Conservation (phyloP, 2,113 vertebrate genomes). For the Poeciliopsis prolifica region DNA sequence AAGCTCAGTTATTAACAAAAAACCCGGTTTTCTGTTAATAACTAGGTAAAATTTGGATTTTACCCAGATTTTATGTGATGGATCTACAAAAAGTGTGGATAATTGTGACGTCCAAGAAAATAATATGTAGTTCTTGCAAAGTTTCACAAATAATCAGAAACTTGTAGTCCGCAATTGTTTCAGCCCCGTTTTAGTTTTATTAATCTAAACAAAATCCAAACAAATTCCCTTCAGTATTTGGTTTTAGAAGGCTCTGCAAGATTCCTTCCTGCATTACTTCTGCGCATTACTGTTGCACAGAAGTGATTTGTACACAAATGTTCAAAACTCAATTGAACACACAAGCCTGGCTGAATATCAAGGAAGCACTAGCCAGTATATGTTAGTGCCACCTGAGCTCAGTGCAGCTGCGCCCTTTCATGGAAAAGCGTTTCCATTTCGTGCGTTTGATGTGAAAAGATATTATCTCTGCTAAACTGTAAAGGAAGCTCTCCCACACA, state of each 20-base stretch:
- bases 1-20: neutral
- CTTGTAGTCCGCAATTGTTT: neutral
- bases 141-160: too few relatives aligned
- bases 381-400: neutral
- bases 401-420: slow-evolving; percentile 15
- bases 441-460: slow-evolving; percentile 3
- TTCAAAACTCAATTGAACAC: neutral
- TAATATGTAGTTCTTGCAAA: too few relatives aligned
- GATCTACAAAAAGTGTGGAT: too few relatives aligned
- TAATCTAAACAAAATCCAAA: neutral
- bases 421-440: neutral
- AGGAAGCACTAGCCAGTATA: neutral
- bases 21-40: too few relatives aligned
- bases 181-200: neutral
- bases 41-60: too few relatives aligned
- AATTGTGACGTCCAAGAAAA: too few relatives aligned
- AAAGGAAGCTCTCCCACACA: slow-evolving; percentile 14
- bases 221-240: neutral
- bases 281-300: neutral
- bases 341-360: neutral
- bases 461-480: neutral
- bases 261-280: neutral
- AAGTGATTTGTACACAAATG: neutral
- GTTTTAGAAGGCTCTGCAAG: neutral
- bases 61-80: too few relatives aligned